Evolutionary conservation across 2,797 vertebrate genomes (phyloP).

Genomic region (Siniperca obscura): DNA sequence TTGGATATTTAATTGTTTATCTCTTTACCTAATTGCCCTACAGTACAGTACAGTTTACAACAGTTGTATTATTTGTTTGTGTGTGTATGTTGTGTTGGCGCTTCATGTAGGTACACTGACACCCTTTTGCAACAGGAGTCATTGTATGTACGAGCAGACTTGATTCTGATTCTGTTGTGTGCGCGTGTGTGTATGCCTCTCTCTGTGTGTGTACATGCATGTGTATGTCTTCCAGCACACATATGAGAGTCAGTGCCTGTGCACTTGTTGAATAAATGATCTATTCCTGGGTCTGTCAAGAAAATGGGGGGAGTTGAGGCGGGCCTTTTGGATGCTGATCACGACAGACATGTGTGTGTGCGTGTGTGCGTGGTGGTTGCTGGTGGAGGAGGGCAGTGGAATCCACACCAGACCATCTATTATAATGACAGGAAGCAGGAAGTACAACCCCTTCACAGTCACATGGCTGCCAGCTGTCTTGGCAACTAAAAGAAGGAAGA

Average conservation of each 20-base stretch:
- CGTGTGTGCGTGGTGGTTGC: conserved; percentile 49
- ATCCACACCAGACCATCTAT: conserved; percentile 97
- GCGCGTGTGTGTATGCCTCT: conserved; percentile 3
- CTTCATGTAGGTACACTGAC: neutral
- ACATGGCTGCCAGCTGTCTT: conserved; percentile 97
- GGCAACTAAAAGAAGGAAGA: conserved; percentile 82
- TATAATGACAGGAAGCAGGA: conserved; percentile 98
- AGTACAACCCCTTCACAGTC: conserved; percentile 88
- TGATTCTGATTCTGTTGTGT: conserved; percentile 7
- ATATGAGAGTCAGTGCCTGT: conserved; percentile 48
- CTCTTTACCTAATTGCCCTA: neutral
- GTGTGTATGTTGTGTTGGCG: neutral
- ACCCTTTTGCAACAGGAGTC: neutral
- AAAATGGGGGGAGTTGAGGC: conserved; percentile 66
- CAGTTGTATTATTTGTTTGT: conserved; percentile 15
- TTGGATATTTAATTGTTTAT: conserved; percentile 23
- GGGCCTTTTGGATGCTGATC: conserved; percentile 95
- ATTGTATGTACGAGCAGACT: neutral
- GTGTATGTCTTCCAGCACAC: conserved; percentile 38
- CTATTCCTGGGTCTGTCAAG: conserved; percentile 79
- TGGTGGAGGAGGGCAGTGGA: conserved; percentile 90
- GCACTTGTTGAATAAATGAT: conserved; percentile 90
- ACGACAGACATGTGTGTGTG: conserved; percentile 72
- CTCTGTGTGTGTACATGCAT: conserved; percentile 44
- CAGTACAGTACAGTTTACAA: neutral